A percentile compares a stretch with the other conserved stretches of the same genome.
These are phyloP conservation scores for Eulimnadia texana DNA, from an alignment of 1,140 invertebrate genomes.

Conservation along the genomic window DNA sequence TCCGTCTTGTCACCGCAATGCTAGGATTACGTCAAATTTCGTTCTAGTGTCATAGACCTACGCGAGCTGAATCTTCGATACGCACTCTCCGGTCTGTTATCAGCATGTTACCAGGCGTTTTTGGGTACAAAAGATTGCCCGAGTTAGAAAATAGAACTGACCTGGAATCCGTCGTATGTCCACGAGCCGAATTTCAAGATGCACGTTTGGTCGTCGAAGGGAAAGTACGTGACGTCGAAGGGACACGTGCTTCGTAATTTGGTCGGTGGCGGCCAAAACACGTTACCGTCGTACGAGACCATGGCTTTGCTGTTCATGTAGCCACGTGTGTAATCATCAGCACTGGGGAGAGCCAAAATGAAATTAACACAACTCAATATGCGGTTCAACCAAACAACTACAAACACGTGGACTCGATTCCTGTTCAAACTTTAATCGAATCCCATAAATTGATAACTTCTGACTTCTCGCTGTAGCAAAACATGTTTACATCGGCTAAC, in stretches of 20 bases:
- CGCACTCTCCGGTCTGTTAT: no score
- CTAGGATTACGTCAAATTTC: no score
- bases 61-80: no score
- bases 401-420: neutral
- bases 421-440: no score
- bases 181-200: conserved; percentile 44
- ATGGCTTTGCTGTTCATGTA: conserved; percentile 39
- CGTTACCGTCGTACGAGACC: conserved; percentile 34
- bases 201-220: conserved; percentile 45
- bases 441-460: no score
- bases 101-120: no score
- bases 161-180: conserved; percentile 43
- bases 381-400: neutral
- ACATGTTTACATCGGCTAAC: no score
- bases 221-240: conserved; percentile 42
- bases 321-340: conserved; percentile 37
- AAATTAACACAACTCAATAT: neutral
- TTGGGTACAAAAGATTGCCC: conserved; percentile 23
- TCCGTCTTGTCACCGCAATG: no score
- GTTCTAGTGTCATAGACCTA: no score
- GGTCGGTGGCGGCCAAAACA: conserved; percentile 43
- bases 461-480: no score
- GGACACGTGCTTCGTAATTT: conserved; percentile 38
- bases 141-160: conserved; percentile 30
- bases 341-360: conserved; percentile 26